These are phyloP conservation scores for Lasioglossum baleicum DNA, from an alignment of 1,140 invertebrate species.

Conservation along the genomic window DNA sequence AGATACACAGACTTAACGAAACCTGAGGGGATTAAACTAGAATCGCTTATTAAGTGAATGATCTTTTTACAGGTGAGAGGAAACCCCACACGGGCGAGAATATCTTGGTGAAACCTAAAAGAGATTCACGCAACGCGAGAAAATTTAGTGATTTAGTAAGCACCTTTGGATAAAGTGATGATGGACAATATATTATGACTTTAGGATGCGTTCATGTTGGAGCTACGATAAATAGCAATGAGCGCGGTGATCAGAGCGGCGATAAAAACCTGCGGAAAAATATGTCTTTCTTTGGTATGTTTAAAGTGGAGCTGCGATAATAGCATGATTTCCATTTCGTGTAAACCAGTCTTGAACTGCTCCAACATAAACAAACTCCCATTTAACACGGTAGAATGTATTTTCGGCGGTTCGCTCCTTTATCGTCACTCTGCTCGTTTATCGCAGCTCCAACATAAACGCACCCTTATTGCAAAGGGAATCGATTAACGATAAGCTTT, in stretches of 20 bases:
- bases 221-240: too few species aligned
- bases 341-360: too few species aligned
- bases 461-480: slow-evolving; percentile 51
- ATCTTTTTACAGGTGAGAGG: slow-evolving; percentile 56
- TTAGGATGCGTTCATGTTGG: not conserved
- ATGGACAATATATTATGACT: slow-evolving; percentile 52
- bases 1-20: slow-evolving; percentile 36
- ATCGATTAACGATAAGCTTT: slow-evolving; percentile 62
- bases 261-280: too few species aligned
- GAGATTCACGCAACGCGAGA: slow-evolving; percentile 59
- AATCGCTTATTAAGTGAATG: slow-evolving; percentile 46
- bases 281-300: too few species aligned
- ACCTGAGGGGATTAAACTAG: slow-evolving; percentile 18
- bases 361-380: too few species aligned
- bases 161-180: slow-evolving; percentile 63
- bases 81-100: slow-evolving; percentile 36
- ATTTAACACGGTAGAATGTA: too few species aligned
- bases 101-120: slow-evolving; percentile 47
- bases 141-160: slow-evolving; percentile 62
- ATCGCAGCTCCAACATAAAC: too few species aligned
- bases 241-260: too few species aligned
- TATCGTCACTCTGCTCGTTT: too few species aligned
- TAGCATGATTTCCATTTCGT: too few species aligned
- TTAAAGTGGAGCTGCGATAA: too few species aligned
- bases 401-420: too few species aligned